Base-by-base conservation (phyloP, 2,888 invertebrate genomes). In the Leptopilina drosophilae region DNA sequence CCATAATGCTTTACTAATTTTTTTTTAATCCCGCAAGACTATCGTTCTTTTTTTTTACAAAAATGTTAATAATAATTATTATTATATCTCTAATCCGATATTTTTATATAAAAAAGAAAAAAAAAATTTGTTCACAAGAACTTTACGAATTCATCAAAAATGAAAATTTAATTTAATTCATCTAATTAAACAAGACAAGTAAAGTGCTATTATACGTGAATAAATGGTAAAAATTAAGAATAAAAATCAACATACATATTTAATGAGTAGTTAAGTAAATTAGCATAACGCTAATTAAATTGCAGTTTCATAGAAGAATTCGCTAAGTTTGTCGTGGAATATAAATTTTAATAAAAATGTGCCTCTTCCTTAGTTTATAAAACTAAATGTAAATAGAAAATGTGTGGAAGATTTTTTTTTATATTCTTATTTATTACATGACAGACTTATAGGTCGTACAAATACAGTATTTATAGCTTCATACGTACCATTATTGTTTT, bases 1-100 rank as follows among this genome's bases (percentile, higher is more conserved):
- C 96, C 88, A 97, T 97, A 88, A 96, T 97, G 96, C 92, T 96
- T 84, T 96, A 96, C 89, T 96, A 81, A 84, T 69, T 20, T 12
- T 20, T 49, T 49, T 49, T 49, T 49, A 42, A 42, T 49, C 49
- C 49, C 46, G 8, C n/a, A 49, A n/a, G 56, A 65, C 15, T 64
- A 49, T 40, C 53, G 11, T 46, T 40, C 40, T 46, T 11, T 33
- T 46, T 69, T 78, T 46, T n/a, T 53, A 53, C 59, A 42, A 69
- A 33, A 49, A 46, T 14, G 20, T 7, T 11, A 33, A 15, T 20
- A 53, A 53, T 6, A 26, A 56, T 20, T 12, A 42, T 33, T 33
- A 33, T 4, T 33, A 42, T 15, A 12, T 69, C 69, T 69, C 26
- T 8, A 69, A 69, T 53, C n/a, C 53, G 53, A 49, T 26, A 53